Evolutionary conservation across 2,888 invertebrate species (phyloP), one percentile per base, ranked within the genome.

Genomic region (Apotomis capreana): DNA sequence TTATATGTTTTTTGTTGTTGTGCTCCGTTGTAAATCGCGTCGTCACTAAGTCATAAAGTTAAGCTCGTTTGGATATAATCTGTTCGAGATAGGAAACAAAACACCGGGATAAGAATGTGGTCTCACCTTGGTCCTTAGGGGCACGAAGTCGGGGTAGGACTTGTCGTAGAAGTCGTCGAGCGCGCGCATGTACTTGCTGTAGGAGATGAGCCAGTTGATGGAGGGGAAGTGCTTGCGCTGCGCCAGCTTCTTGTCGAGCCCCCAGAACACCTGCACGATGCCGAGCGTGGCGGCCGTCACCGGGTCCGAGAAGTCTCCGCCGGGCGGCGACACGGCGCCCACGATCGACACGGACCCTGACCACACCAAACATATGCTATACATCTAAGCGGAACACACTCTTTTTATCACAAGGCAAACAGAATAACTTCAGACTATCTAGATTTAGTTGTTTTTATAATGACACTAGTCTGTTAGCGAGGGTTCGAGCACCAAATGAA

Each of bases 251-350:
- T 99, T 99, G 94, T 99, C 99, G 85, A 99, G 94, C 75, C 99
- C 99, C 99, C 99, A 99, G 95, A 99, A 99, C 92, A 99, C 99
- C 92, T 99, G 99, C 75, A 99, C 99, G 88, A 99, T 99, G 94
- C 98, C 98, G 75, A 99, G 95, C 13, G 99, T 99, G 74, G 99
- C 99, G 0, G 99, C 98, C 3, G 99, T 99, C 69, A 99, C 99
- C 68, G 99, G 99, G 95, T 99, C 99, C 15, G 99, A 99, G 95
- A 99, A 99, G 94, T 99, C 99, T 93, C 99, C 99, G 92, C 99
- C 99, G 84, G 99, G 99, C 60, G 99, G 99, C 1, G 99, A 99
- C 76, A 99, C 99, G 87, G 99, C 99, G 78, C 99, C 99, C 75
- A 99, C 99, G 93, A 99, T 99, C 80, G 99, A 99, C 70, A 99